Evolutionary conservation across 37 sponge, comb jelly and placozoan genomes (phyloP).

Genomic region (Diacarnus erythraeanus): DNA sequence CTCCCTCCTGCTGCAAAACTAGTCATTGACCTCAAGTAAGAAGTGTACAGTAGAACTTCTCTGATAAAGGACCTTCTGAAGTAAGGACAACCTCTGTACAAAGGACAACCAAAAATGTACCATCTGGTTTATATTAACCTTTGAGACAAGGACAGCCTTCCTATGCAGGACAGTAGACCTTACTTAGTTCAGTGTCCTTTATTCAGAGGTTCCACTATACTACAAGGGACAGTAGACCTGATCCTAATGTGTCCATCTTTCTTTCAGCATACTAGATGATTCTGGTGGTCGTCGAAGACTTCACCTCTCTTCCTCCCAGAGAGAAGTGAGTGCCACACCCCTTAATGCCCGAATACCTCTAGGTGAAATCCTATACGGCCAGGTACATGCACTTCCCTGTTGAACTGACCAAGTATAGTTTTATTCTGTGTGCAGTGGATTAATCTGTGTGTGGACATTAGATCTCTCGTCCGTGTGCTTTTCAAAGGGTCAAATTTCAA

Average conservation of each 20-base stretch:
- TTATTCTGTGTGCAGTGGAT: slow-evolving; percentile 59
- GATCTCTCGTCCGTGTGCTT: slow-evolving; percentile 51
- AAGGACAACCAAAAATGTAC: no score
- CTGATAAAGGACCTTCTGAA: no score
- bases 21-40: slow-evolving; percentile 63
- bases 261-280: slow-evolving; percentile 64
- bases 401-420: neutral
- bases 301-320: slow-evolving; percentile 72
- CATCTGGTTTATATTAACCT: no score
- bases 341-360: slow-evolving; percentile 78
- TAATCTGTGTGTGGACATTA: slow-evolving; percentile 69
- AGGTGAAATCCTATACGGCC: neutral
- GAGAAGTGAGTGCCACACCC: slow-evolving; percentile 62
- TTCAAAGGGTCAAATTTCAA: slow-evolving; percentile 53
- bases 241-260: neutral
- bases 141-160: no score
- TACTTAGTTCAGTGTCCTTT: neutral
- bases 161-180: neutral
- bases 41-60: no score
- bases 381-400: neutral
- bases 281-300: slow-evolving; percentile 55
- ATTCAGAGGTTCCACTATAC: no score
- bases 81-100: no score
- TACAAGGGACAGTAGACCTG: neutral
- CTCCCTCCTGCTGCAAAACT: slow-evolving; percentile 38